Evolutionary conservation across 2,888 invertebrate genomes (phyloP).

Genomic region (Drosophila acutilabella): DNA sequence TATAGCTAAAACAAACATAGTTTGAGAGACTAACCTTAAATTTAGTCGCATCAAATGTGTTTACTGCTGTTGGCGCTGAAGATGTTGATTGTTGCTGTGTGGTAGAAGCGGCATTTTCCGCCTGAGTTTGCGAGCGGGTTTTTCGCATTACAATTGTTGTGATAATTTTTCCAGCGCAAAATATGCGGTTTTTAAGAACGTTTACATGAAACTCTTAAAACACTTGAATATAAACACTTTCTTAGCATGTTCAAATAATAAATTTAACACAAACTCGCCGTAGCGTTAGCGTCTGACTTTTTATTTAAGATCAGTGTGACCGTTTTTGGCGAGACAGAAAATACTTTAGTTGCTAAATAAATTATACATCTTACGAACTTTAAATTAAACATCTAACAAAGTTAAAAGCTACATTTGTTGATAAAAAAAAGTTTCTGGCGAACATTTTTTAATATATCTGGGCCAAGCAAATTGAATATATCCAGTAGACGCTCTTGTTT

Average conservation of each 20-base stretch:
- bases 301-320: slow-evolving; percentile 43
- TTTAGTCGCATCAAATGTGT: slow-evolving; percentile 66
- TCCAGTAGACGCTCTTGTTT: no score
- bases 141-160: slow-evolving; percentile 82
- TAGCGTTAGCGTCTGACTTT: slow-evolving; percentile 64
- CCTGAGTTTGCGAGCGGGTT: slow-evolving; percentile 84
- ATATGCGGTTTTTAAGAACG: slow-evolving; percentile 37
- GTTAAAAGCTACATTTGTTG: neutral
- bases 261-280: slow-evolving; percentile 40
- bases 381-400: neutral
- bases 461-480: no score
- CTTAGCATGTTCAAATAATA: slow-evolving; percentile 44
- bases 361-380: neutral
- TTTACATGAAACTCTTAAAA: slow-evolving; percentile 21
- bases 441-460: neutral
- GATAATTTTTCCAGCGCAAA: slow-evolving; percentile 43
- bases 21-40: slow-evolving; percentile 53
- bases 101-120: slow-evolving; percentile 81
- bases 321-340: slow-evolving; percentile 22
- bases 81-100: slow-evolving; percentile 52
- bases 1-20: slow-evolving; percentile 29
- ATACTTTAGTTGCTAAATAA: slow-evolving; percentile 12
- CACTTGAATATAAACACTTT: slow-evolving; percentile 32
- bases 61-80: slow-evolving; percentile 49
- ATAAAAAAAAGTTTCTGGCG: neutral